Base-by-base conservation (phyloP, 2,113 vertebrate species). In the Phalacrocorax carbo region DNA sequence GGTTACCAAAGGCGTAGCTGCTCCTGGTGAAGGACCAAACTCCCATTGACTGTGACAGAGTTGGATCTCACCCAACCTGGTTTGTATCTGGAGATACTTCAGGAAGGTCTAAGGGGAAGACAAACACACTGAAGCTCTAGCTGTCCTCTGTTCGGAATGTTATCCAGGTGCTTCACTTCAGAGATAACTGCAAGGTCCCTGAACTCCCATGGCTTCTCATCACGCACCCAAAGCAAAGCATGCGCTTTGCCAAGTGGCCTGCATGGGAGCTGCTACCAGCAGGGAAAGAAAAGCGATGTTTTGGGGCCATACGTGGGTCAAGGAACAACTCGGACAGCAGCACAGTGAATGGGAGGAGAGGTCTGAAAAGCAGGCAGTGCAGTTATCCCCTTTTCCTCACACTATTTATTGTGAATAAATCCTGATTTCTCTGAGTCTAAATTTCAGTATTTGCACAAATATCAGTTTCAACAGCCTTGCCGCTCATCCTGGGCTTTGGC, bases 371-470 rank as follows among this genome's bases (percentile, higher is more conserved):
- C 23, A 84, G 38, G 26, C 52, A 22, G 20, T 22, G 73, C 52
- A 57, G 65, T 60, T 79, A 85, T 32, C 79, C 57, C 46, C 61
- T 77, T 32, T 86, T 84, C 42, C 64, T 95, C 57, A 72, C 57
- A 48, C 62, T 68, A 65, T 76, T 73, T 87, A 90, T 21, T 82
- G 55, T 10, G 55, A 84, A 81, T n/a, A 90, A 94, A 94, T 57
- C 54, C 20, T 10, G 23, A 79, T 73, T 95, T 52, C 7, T 17
- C 21, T 29, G 68, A 49, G 44, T 9, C n/a, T 48, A 70, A 86
- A 88, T 83, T 85, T 29, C 82, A 81, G 25, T 91, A 79, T 93
- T 90, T 91, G 88, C 42, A 95, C 30, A 92, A 95, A 60, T 25
- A 88, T 51, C n/a, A 82, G 19, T 52, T 95, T 54, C 42, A 89